A percentile compares a stretch with the other conserved stretches of the same genome.
Evolutionary conservation across 2,888 invertebrate genomes (phyloP).

Genomic region (Sabatieria punctata): DNA sequence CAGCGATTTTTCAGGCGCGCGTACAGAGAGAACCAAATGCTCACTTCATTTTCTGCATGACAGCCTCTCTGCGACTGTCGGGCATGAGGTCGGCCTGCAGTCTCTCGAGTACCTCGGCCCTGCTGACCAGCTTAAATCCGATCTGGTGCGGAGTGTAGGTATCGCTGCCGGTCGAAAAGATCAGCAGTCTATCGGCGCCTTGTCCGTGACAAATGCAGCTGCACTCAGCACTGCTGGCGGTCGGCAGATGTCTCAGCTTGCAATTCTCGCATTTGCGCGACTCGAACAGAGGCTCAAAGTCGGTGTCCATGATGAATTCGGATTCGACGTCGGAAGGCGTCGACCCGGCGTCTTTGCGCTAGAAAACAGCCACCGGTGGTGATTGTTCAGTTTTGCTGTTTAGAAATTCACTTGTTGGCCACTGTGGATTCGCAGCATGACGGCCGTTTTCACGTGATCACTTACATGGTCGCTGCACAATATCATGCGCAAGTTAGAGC

Average conservation of each 20-base stretch:
- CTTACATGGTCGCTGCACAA: neutral
- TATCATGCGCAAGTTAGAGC: slow-evolving; percentile 6
- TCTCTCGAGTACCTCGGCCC: slow-evolving; percentile 3
- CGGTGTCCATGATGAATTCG: neutral
- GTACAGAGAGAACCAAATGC: too few relatives aligned
- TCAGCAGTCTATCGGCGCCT: slow-evolving; percentile 47
- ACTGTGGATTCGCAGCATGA: too few relatives aligned
- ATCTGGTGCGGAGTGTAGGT: slow-evolving; percentile 71
- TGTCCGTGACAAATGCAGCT: slow-evolving; percentile 9
- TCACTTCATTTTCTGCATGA: slow-evolving; percentile 2
- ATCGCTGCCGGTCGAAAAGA: slow-evolving; percentile 62
- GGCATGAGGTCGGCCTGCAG: slow-evolving; percentile 9
- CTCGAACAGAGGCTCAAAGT: neutral
- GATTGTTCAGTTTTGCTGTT: too few relatives aligned
- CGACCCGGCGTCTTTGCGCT: too few relatives aligned
- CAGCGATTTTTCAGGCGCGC: too few relatives aligned
- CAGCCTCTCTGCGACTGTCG: neutral
- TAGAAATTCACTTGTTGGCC: too few relatives aligned
- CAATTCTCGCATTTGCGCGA: neutral
- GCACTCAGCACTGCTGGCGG: slow-evolving; percentile 1
- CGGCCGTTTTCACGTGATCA: neutral
- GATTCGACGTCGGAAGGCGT: too few relatives aligned
- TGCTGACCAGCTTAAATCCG: slow-evolving; percentile 33
- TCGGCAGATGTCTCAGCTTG: slow-evolving; percentile 8
- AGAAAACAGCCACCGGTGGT: too few relatives aligned